Evolutionary conservation across 1,140 invertebrate species (phyloP).

Genomic region (Drosophila azteca): DNA sequence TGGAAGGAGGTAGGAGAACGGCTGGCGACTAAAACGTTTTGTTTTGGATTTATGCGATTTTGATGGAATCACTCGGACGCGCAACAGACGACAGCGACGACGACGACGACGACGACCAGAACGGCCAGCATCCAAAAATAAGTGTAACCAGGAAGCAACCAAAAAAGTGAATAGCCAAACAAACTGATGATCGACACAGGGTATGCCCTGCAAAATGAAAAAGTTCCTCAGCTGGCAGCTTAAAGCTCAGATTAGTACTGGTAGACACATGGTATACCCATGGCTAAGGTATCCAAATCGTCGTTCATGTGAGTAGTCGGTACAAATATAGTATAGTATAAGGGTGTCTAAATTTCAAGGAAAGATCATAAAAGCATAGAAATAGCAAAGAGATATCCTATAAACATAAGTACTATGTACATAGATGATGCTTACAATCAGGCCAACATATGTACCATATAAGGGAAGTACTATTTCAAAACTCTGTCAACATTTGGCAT

Average conservation of each 20-base stretch:
- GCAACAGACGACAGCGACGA: conserved; percentile 43
- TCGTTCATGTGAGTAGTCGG: too few species aligned
- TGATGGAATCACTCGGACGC: conserved; percentile 71
- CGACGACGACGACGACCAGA: too few species aligned
- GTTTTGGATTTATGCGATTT: conserved; percentile 79
- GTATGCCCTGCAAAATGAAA: neutral
- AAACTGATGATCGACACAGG: neutral
- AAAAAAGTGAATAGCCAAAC: conserved; percentile 9
- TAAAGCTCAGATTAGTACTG: too few species aligned
- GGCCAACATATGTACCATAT: neutral
- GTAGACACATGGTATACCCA: too few species aligned
- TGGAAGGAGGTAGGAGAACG: conserved; percentile 28
- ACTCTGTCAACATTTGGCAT: too few species aligned
- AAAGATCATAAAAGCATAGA: too few species aligned
- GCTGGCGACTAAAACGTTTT: conserved; percentile 74
- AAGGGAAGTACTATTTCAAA: neutral
- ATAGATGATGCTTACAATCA: neutral
- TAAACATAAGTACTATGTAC: too few species aligned
- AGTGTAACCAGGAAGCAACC: conserved; percentile 43
- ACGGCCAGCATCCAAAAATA: conserved; percentile 62
- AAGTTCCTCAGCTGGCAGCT: too few species aligned
- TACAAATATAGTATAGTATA: too few species aligned
- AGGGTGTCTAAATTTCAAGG: too few species aligned
- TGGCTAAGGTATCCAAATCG: too few species aligned
- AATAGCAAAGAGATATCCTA: too few species aligned